Conservation (phyloP, 2,888 invertebrate species). For the Drosophila subsilvestris region DNA sequence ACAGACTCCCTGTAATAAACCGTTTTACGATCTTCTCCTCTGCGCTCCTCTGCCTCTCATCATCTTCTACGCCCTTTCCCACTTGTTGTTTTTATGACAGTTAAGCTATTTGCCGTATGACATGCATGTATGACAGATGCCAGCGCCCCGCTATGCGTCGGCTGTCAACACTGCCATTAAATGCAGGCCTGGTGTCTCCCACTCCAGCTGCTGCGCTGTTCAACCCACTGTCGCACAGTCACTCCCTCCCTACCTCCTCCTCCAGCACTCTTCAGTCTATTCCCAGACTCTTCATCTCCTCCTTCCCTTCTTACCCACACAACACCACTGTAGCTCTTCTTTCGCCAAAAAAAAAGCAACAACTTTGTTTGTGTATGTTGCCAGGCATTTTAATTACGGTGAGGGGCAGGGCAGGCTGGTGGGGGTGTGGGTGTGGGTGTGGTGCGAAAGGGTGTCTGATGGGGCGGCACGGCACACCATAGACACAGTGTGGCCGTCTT, state of each 20-base stretch:
- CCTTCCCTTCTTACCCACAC: neutral
- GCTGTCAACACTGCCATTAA: conserved; percentile 72
- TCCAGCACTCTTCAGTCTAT: neutral
- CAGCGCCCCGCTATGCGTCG: conserved; percentile 43
- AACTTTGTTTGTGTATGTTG: conserved; percentile 52
- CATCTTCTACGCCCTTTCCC: conserved; percentile 9
- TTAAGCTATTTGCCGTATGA: conserved; percentile 80
- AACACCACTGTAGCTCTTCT: conserved; percentile 8
- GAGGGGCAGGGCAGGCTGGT: neutral
- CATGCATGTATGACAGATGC: conserved; percentile 78
- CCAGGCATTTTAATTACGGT: conserved; percentile 64
- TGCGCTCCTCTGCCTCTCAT: conserved; percentile 29
- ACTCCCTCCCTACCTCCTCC: neutral
- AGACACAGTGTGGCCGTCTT: conserved; percentile 15
- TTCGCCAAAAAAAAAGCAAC: neutral
- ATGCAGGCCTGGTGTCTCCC: conserved; percentile 44
- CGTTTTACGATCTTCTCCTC: conserved; percentile 67
- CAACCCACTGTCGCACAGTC: neutral
- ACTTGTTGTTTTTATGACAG: conserved; percentile 74
- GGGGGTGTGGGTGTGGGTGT: neutral
- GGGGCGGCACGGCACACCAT: neutral
- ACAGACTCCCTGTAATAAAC: conserved; percentile 65
- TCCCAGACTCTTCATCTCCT: neutral
- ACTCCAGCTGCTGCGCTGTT: neutral
- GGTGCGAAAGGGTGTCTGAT: conserved; percentile 1